Conservation (phyloP, 2,797 vertebrate species). For the Podarcis siculus region DNA sequence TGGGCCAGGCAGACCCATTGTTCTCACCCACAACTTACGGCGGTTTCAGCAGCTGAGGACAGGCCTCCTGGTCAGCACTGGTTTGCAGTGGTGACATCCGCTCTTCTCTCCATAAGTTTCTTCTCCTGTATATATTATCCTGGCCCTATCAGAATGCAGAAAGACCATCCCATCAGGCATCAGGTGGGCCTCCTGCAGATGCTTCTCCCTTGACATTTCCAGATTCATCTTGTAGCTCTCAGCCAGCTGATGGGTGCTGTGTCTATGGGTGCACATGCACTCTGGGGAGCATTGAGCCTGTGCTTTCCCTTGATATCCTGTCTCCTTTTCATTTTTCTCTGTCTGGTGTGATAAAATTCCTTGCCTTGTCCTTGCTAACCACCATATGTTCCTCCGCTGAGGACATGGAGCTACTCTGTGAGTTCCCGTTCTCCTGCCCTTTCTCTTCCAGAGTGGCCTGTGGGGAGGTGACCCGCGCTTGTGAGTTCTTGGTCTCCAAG, state of each 20-base stretch:
- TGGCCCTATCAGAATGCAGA: neutral
- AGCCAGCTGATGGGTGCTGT: neutral
- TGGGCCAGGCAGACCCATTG: too few species aligned
- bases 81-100: too few species aligned
- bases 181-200: neutral
- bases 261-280: too few species aligned
- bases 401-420: neutral
- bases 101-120: neutral
- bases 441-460: slow-evolving; percentile 74
- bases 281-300: too few species aligned
- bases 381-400: too few species aligned
- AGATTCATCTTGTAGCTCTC: neutral
- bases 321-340: neutral
- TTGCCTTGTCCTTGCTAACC: neutral
- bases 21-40: neutral
- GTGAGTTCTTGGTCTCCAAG: slow-evolving; percentile 87
- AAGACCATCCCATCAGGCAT: neutral
- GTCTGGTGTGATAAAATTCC: neutral
- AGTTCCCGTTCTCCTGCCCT: neutral
- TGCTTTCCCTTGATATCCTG: neutral
- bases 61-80: neutral
- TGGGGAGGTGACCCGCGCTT: slow-evolving; percentile 85
- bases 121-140: neutral
- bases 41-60: neutral
- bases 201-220: neutral